Evolutionary conservation across 2,113 vertebrate genomes (phyloP).

Genomic region (Siphamia tubifer): DNA sequence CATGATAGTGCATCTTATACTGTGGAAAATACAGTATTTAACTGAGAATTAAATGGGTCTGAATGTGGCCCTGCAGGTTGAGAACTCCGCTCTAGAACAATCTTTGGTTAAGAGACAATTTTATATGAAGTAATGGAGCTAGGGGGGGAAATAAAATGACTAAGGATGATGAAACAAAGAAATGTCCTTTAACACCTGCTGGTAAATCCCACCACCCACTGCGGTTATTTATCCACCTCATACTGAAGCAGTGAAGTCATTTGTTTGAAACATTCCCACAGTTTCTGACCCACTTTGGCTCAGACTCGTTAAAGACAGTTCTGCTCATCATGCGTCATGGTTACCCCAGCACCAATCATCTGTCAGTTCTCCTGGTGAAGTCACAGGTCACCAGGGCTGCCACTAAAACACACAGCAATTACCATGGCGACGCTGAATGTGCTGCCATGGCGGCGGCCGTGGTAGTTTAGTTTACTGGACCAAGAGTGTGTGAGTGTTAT

Average conservation of each 20-base stretch:
- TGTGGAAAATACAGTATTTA: too few species aligned
- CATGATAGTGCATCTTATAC: too few species aligned
- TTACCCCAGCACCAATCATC: conserved; percentile 43
- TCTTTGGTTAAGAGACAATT: too few species aligned
- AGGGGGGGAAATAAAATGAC: too few species aligned
- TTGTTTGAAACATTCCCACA: conserved; percentile 26
- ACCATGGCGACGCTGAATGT: conserved; percentile 53
- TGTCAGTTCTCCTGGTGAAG: conserved; percentile 35
- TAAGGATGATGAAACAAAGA: too few species aligned
- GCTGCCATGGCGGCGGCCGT: conserved; percentile 48
- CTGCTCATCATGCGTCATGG: conserved; percentile 51
- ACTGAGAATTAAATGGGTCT: too few species aligned
- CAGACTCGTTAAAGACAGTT: not conserved
- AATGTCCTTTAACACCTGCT: too few species aligned
- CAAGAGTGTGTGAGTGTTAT: conserved; percentile 15
- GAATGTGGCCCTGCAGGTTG: too few species aligned
- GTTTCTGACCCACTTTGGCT: conserved; percentile 13
- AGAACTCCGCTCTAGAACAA: too few species aligned
- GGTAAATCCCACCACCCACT: too few species aligned
- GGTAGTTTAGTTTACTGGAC: conserved; percentile 65
- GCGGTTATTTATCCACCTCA: too few species aligned
- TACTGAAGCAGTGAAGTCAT: not conserved
- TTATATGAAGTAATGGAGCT: not conserved
- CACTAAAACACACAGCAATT: conserved; percentile 43
- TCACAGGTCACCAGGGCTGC: conserved; percentile 61